phyloP scores from a whole-genome alignment of 2,113 vertebrate species.

The Cebidichthys violaceus region DNA sequence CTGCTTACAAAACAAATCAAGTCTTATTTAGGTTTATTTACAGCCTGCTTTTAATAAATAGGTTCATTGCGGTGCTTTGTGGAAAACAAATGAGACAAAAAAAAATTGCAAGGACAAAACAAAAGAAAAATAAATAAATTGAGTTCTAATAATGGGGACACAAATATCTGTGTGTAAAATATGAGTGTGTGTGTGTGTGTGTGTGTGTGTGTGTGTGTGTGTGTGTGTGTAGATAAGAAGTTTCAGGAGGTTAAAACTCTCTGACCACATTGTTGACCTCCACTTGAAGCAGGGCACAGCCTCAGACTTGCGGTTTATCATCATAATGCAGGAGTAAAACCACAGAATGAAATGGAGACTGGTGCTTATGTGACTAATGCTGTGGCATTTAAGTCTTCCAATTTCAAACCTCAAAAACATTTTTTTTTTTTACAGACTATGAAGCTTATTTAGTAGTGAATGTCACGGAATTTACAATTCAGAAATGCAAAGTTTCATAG shows the following conservation, averaged over 20 bases:
- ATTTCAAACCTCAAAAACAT: neutral
- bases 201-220: neutral
- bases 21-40: conserved; percentile 50
- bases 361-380: neutral
- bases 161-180: neutral
- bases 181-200: neutral
- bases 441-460: neutral
- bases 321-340: conserved; percentile 1
- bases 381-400: neutral
- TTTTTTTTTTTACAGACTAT: neutral
- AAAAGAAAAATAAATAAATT: conserved; percentile 6
- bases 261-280: neutral
- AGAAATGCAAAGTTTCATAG: neutral
- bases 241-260: neutral
- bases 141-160: neutral
- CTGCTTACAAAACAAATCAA: conserved; percentile 47
- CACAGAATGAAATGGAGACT: neutral
- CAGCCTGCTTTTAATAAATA: conserved; percentile 45
- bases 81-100: conserved; percentile 24
- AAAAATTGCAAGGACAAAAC: conserved; percentile 24
- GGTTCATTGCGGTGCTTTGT: neutral
- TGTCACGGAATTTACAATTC: neutral
- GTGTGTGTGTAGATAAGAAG: neutral
- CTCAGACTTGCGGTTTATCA: neutral
- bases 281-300: neutral